phyloP scores from a whole-genome alignment of 2,888 invertebrate species.

The Dorcus parallelipipedus region DNA sequence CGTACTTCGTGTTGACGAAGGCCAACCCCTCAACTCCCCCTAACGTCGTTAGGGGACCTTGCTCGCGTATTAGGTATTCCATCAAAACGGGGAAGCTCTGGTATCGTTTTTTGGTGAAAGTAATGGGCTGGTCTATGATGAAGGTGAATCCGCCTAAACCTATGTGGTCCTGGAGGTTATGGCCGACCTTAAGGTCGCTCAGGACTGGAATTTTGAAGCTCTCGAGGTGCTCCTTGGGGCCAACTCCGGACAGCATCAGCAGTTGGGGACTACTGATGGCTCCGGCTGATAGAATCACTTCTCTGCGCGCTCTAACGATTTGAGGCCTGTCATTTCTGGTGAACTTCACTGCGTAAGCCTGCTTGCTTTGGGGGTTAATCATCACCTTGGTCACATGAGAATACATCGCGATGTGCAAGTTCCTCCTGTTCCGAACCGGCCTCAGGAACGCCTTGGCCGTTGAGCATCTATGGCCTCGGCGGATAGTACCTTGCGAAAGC shows the following conservation, averaged over 20 bases:
- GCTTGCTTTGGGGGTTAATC: constrained; percentile 63
- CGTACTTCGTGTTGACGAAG: constrained; percentile 83
- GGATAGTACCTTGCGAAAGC: constrained; percentile 73
- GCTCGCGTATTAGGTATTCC: constrained; percentile 77
- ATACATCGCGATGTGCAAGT: constrained; percentile 75
- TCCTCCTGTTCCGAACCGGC: constrained; percentile 72
- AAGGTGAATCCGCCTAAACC: constrained; percentile 83
- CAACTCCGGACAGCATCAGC: constrained; percentile 87
- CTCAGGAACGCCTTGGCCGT: constrained; percentile 85
- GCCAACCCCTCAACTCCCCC: constrained; percentile 85
- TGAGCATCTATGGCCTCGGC: constrained; percentile 81
- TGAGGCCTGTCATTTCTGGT: constrained; percentile 62
- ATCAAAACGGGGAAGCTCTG: constrained; percentile 73
- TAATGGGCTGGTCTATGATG: constrained; percentile 74
- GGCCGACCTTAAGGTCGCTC: constrained; percentile 70
- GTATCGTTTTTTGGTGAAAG: constrained; percentile 73
- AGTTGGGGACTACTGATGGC: constrained; percentile 86
- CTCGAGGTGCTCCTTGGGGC: constrained; percentile 71
- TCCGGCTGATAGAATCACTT: constrained; percentile 83
- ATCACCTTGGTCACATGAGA: constrained; percentile 69
- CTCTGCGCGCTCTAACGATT: constrained; percentile 69
- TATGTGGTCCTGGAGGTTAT: constrained; percentile 85
- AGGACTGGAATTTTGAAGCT: constrained; percentile 71
- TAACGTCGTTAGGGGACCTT: constrained; percentile 77
- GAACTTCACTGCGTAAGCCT: constrained; percentile 75